Base-by-base conservation (phyloP, 2,113 vertebrate genomes). In the Laticauda laticaudata region DNA sequence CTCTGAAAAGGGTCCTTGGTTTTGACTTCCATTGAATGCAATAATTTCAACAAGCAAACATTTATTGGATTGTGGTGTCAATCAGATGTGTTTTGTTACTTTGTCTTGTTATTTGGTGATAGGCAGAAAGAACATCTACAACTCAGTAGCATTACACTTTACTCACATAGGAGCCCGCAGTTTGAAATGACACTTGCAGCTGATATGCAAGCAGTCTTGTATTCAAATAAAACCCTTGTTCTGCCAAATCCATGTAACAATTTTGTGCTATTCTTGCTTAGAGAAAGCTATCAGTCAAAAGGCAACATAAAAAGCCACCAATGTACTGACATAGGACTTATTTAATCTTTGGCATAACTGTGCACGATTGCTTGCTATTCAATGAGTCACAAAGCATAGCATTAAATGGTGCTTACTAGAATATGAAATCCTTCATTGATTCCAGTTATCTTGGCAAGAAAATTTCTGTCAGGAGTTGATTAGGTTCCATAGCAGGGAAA, bases 321-420 rank as follows among this genome's bases (percentile, higher is more conserved):
- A 93, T 93, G 26, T 89, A 94, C 95, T 92, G 92, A 93, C 55
- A 94, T 94, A 96, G 93, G 95, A 94, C 94, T 94, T 96, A 94
- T 94, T 93, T 94, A 97, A 96, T 95, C 95, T 89, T 95, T 96
- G 94, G 93, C 94, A 96, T 87, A 88, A 93, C 92, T 59, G 92
- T 0, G 11, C 45, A 90, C 90, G 88, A 91, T 92, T 95, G 95
- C 95, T 97, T 93, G 92, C 94, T 95, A 92, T 95, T 97, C 97
- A 97, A 97, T 96, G 96, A 96, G 93, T 95, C 95, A 87, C 69
- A 94, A 87, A 94, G 92, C 69, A 89, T 2, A 1, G 87, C 91
- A 93, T 96, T 96, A 96, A 97, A 96, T 90, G 93, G 95, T 95
- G 92, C 92, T 95, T 85, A 24, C 96, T 93, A 94, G 95, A 94